A percentile compares a stretch with the other conserved stretches of the same genome.
Conservation (phyloP, 2,888 invertebrate species). For the Cataglyphis rosenhaueri region DNA sequence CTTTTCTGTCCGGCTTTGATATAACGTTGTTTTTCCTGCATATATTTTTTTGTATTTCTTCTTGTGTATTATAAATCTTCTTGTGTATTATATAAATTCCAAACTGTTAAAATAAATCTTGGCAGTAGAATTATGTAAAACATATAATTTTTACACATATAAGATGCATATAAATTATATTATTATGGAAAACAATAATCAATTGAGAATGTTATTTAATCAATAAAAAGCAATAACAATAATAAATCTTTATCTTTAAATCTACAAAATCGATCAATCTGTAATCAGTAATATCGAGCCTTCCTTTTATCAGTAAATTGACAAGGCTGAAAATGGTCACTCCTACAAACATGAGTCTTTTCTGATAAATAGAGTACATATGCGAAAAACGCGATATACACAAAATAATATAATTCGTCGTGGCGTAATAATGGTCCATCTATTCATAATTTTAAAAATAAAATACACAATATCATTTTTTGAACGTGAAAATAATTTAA, state of each 20-base stretch:
- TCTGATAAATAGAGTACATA: constrained; percentile 52
- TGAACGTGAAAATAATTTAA: not conserved
- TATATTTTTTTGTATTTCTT: not conserved
- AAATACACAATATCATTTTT: not conserved
- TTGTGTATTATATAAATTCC: not conserved
- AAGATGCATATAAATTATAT: not conserved
- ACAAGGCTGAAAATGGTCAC: not conserved
- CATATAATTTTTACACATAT: not conserved
- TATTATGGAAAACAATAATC: not conserved
- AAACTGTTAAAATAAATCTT: too few relatives aligned
- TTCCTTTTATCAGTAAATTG: constrained; percentile 25
- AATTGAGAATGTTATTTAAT: not conserved
- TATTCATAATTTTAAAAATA: not conserved
- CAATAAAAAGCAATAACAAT: constrained; percentile 2
- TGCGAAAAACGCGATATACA: constrained; percentile 27
- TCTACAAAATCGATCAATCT: not conserved
- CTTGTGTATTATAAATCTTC: too few relatives aligned
- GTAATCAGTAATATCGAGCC: not conserved
- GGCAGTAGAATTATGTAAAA: not conserved
- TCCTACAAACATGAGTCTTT: constrained; percentile 37
- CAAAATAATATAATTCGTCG: not conserved
- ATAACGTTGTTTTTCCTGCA: not conserved
- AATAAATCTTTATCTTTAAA: not conserved
- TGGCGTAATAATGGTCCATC: not conserved
- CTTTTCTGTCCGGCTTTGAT: not conserved